Evolutionary conservation across 1,140 invertebrate genomes (phyloP), one percentile per base, ranked within the genome.

Genomic region (Drosophila bifasciata): DNA sequence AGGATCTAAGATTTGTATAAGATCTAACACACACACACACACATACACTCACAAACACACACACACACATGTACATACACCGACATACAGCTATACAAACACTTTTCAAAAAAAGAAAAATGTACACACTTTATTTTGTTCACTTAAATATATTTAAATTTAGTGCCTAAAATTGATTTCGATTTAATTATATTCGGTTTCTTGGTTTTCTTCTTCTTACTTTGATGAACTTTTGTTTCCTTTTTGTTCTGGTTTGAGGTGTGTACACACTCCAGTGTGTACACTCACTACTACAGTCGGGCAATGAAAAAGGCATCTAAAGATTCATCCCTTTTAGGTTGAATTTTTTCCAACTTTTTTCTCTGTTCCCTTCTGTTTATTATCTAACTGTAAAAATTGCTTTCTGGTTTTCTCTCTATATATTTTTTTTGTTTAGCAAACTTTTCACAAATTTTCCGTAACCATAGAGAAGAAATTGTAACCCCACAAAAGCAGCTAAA

Each of bases 361-460:
- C 21, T 23, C 8, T 13, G 32, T 5, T 5, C 11, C 11, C 32
- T 21, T 36, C 32, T 13, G 11, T 36, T 36, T n/a, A n/a, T n/a
- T n/a, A n/a, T n/a, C 9, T 13, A 13, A 5, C 11, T 36, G 32
- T 13, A 11, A 1, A 32, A 36, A 36, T 36, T 36, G 32, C 32
- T 39, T 46, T 39, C 74, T 74, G 69, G n/a, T n/a, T n/a, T 86
- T 49, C 58, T 39, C 59, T 79, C 73, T 71, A 32, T 45, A 52
- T 71, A 43, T 40, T 57, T 79, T 75, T 59, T 64, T 77, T 67
- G 73, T 67, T 71, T 84, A 84, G 79, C 17, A 46, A 51, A 57
- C 28, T 64, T 76, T 76, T 84, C 64, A 56, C 76, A 56, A 79
- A 84, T 73, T 21, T 68, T 70, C 17, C 71, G 36, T 76, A 75